phyloP scores from a whole-genome alignment of 1,140 invertebrate genomes.

The Stegodyphus dumicola region DNA sequence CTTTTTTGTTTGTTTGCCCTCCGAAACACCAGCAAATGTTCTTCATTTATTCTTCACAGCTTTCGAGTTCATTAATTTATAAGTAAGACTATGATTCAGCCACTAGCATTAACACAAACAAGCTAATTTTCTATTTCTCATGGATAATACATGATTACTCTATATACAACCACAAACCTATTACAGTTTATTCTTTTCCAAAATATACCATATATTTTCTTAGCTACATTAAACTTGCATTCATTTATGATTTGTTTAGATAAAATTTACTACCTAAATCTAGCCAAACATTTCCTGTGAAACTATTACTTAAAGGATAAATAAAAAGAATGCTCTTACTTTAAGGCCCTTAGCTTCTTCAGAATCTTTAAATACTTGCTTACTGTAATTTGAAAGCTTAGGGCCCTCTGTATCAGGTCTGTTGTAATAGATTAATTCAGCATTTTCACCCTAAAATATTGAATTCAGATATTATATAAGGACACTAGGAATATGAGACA shows the following conservation, averaged over 20 bases:
- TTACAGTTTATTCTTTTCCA: neutral
- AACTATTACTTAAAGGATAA: too few species aligned
- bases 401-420: conserved; percentile 78
- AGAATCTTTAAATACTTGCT: conserved; percentile 71
- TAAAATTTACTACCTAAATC: neutral
- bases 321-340: conserved; percentile 16
- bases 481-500: too few species aligned
- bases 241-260: neutral
- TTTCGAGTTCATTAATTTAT: too few species aligned
- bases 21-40: too few species aligned
- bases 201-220: neutral
- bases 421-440: conserved; percentile 82
- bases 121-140: too few species aligned
- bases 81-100: too few species aligned
- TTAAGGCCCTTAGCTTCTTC: conserved; percentile 64
- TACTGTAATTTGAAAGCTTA: conserved; percentile 77
- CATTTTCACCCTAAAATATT: conserved; percentile 20
- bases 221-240: neutral
- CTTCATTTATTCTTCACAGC: too few species aligned
- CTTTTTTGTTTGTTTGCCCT: too few species aligned
- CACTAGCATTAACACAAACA: too few species aligned
- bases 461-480: too few species aligned
- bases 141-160: too few species aligned
- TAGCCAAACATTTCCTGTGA: neutral
- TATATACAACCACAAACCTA: too few species aligned